Evolutionary conservation across 2,797 vertebrate species (phyloP), one percentile per base, ranked within the genome.

Genomic region (Parauchenoglanis punctatus): DNA sequence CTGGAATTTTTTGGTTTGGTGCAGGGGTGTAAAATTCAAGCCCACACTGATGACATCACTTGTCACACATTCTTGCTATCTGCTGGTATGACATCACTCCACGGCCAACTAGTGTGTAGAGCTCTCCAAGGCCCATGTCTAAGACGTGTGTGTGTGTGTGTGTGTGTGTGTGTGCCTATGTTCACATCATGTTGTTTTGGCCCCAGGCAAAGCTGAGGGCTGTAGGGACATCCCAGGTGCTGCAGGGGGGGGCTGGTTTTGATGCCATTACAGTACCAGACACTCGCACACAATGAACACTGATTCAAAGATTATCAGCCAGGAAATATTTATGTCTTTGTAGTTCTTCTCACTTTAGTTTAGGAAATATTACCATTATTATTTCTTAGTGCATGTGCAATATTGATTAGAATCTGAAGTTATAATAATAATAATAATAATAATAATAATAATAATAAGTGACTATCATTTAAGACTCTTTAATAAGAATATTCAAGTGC

Each of bases 121-220:
- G 80, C 85, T 85, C 80, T 87, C 78, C 25, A 76, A 87, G 86
- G 76, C 86, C 68, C 73, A n/a, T 65, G 67, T 84, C 31, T 70
- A 49, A 10, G 49, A 35, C 82, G 73, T 76, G 44, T 28, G 73
- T 76, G 73, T 31, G 49, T 83, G 54, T 85, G 76, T 86, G 83
- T 87, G 54, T 83, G 80, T 80, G 75, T 31, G 31, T 13, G 61
- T n/a, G 44, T 72, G 65, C n/a, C 76, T 65, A 56, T 76, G 83
- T 87, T 88, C 88, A 85, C 86, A 75, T 15, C 85, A 83, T 86
- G 90, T 85, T 91, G 91, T 91, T 92, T 87, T 92, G 92, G 91
- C 93, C 92, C 81, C 84, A 89, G 93, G 93, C 90, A 54, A 88
- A 90, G 91, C 92, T 89, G 80, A 89, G 89, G 92, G 92, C 91